These are phyloP conservation scores for Caenorhabditis drosophilae DNA, from an alignment of 2,888 invertebrate genomes.

Conservation along the genomic window DNA sequence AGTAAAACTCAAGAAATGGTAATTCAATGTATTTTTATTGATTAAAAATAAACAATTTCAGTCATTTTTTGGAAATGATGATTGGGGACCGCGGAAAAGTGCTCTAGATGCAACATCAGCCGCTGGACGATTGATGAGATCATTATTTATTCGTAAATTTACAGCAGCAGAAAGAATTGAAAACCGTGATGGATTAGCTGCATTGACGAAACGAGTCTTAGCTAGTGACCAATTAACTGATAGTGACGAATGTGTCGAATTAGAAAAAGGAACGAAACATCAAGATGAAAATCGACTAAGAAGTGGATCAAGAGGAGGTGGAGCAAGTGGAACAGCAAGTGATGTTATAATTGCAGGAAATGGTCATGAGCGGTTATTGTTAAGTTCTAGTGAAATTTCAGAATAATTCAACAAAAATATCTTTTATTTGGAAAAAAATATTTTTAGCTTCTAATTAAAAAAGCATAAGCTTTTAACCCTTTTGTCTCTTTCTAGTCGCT, in stretches of 20 bases:
- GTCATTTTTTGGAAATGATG: conserved; percentile 50
- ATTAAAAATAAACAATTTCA: no score
- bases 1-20: conserved; percentile 97
- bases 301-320: conserved; percentile 1
- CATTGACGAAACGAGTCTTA: conserved; percentile 40
- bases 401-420: background rate
- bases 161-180: conserved; percentile 49
- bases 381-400: conserved; percentile 15
- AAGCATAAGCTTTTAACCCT: no score
- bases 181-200: conserved; percentile 45
- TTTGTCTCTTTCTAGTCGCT: no score
- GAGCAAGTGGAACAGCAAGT: conserved; percentile 4
- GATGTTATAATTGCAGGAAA: conserved; percentile 11
- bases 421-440: no score
- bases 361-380: conserved; percentile 22
- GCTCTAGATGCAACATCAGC: conserved; percentile 34
- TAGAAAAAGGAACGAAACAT: conserved; percentile 2
- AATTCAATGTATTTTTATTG: no score
- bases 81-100: conserved; percentile 41
- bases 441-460: no score
- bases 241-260: conserved; percentile 31
- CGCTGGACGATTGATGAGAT: conserved; percentile 45
- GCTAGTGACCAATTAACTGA: conserved; percentile 37
- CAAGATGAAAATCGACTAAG: conserved; percentile 8
- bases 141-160: conserved; percentile 62